Conservation (phyloP, 1,140 invertebrate genomes). For the Hetaerina americana region DNA sequence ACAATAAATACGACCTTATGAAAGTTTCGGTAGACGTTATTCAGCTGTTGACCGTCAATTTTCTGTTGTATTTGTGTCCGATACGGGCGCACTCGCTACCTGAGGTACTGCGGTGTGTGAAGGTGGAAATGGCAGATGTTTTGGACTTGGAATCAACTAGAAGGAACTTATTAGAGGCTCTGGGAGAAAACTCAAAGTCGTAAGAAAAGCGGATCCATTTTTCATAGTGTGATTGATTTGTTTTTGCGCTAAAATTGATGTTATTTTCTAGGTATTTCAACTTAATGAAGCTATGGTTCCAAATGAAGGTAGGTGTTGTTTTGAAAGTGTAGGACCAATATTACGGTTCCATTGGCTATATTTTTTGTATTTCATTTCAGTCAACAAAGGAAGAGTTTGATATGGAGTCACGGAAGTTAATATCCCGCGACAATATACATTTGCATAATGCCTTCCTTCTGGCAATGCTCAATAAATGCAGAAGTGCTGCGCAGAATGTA, state of each 20-base stretch:
- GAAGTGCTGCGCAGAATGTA: constrained; percentile 35
- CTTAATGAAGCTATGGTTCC: constrained; percentile 58
- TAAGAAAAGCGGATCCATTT: too few relatives aligned
- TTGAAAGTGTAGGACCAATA: too few relatives aligned
- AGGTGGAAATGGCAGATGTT: not conserved
- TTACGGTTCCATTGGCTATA: not conserved
- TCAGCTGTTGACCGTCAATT: too few relatives aligned
- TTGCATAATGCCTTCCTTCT: constrained; percentile 73
- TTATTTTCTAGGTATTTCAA: constrained; percentile 41
- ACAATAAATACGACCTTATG: too few relatives aligned
- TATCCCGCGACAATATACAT: constrained; percentile 54
- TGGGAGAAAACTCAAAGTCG: constrained; percentile 46
- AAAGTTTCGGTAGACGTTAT: too few relatives aligned
- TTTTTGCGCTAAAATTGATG: too few relatives aligned
- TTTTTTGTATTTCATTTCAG: constrained; percentile 24
- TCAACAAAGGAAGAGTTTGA: constrained; percentile 70
- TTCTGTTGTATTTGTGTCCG: too few relatives aligned
- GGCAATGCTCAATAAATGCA: constrained; percentile 64
- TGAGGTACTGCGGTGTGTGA: not conserved
- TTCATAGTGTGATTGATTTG: constrained; percentile 3
- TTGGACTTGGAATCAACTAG: constrained; percentile 34
- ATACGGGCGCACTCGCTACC: too few relatives aligned
- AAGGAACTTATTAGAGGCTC: constrained; percentile 41
- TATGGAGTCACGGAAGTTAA: constrained; percentile 50
- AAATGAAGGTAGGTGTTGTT: constrained; percentile 46